These are phyloP conservation scores for Alligator sinensis DNA, from an alignment of 2,113 vertebrate species.

Conservation along the genomic window DNA sequence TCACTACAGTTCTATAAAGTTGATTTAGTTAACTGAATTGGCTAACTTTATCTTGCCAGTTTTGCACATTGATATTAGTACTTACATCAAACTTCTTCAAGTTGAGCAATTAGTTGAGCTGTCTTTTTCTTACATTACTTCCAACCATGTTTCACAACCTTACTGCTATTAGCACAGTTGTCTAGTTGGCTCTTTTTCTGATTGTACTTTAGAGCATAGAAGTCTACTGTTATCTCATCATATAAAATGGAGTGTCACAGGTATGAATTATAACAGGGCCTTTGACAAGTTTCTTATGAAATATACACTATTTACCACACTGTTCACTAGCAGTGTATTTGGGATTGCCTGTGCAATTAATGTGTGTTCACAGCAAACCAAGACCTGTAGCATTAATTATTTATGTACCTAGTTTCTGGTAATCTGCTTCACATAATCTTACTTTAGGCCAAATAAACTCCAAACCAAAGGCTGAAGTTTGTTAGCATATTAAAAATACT, in stretches of 20 bases:
- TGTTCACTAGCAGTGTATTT: neutral
- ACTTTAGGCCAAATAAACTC: no score
- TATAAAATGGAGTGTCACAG: neutral
- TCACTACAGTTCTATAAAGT: fast-evolving
- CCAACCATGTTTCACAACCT: neutral
- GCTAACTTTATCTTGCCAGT: neutral
- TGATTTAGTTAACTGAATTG: neutral
- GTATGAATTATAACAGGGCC: no score
- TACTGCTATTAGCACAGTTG: neutral
- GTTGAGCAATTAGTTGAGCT: neutral
- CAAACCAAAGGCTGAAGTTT: no score
- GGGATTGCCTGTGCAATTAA: neutral
- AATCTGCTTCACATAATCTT: neutral
- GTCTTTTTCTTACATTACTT: neutral
- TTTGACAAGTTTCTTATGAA: no score
- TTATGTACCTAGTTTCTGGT: neutral
- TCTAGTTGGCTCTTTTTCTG: neutral
- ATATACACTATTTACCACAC: no score
- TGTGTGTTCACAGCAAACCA: neutral
- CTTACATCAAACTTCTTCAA: neutral
- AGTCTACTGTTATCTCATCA: neutral
- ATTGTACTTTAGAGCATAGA: neutral
- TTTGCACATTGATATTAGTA: neutral
- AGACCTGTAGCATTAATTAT: neutral
- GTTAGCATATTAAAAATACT: no score